Percentiles rank a stretch among this genome's conserved stretches.
phyloP scores from a whole-genome alignment of 2,113 vertebrate genomes.

The Tiliqua scincoides region DNA sequence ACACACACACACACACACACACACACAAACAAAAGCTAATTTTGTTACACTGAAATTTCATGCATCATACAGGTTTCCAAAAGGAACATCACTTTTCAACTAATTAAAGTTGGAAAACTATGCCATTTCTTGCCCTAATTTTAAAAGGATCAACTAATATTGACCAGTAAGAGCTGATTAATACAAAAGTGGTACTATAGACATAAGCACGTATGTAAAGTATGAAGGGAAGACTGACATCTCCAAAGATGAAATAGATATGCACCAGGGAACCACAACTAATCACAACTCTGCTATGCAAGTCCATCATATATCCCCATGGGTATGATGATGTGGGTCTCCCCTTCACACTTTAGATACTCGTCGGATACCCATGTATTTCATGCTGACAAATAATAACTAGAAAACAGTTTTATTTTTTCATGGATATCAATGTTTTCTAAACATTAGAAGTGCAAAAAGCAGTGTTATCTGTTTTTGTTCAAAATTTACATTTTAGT shows the following conservation, averaged over 20 bases:
- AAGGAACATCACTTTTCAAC: not conserved
- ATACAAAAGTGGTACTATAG: not conserved
- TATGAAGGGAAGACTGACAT: not conserved
- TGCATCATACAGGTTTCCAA: conserved; percentile 53
- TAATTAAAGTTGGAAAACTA: not conserved
- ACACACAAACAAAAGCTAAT: conserved; percentile 59
- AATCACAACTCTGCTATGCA: not conserved
- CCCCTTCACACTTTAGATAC: not conserved
- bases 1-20: not conserved
- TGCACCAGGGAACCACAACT: not conserved
- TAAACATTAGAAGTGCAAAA: no score
- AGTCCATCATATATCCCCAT: not conserved
- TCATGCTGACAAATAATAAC: not conserved
- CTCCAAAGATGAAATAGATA: not conserved
- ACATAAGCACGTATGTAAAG: not conserved
- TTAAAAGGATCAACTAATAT: conserved; percentile 51
- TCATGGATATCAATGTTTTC: no score
- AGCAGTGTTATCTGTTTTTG: no score
- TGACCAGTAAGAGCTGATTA: conserved; percentile 18
- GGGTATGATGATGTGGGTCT: not conserved
- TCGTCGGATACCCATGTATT: not conserved
- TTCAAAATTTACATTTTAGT: no score
- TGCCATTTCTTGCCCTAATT: conserved; percentile 61
- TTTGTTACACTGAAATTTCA: conserved; percentile 44
- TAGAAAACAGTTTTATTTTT: no score